Evolutionary conservation across 35 echinoderm and acorn worm genomes (phyloP), one percentile per base, ranked within the genome.

Genomic region (Ophiothrix spiculata): DNA sequence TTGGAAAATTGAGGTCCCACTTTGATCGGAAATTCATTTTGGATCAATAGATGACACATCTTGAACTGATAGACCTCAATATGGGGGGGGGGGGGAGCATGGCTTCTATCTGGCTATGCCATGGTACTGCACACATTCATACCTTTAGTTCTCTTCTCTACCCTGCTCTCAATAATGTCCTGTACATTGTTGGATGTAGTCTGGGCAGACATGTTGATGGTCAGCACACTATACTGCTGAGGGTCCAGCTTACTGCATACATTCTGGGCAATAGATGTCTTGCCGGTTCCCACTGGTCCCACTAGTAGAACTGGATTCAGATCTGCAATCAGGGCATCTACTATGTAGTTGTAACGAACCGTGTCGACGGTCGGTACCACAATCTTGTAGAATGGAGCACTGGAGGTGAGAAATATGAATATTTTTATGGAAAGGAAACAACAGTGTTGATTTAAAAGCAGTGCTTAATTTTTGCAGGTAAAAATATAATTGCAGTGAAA

Each of bases 111-210:
- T n/a, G n/a, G n/a, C n/a, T n/a, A n/a, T n/a, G n/a, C n/a, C n/a
- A n/a, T n/a, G n/a, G n/a, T n/a, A n/a, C n/a, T n/a, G n/a, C n/a
- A n/a, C n/a, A n/a, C n/a, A n/a, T n/a, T 32, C 89, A 40, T 77
- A 99, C 96, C 96, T 83, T 99, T 99, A 69, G 96, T 99, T 84
- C 96, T 94, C 87, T 99, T 99, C 77, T n/a, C n/a, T n/a, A n/a
- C n/a, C 94, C 96, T 40, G 94, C 96, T 74, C 78, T 99, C 96
- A 34, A 99, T 94, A 77, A 99, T 99, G 31, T 99, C 96, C 63
- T 99, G 96, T 17, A 99, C 96, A 38, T 99, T 99, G 75, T 92
- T 99, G 36, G 95, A 99, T 28, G 96, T 91, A 33, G 96, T 99
- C 89, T 99, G 96, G 34, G 96, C 92, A 37, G 96, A 99, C 96